A percentile compares a stretch with the other conserved stretches of the same genome.
These are phyloP conservation scores for Rutilus rutilus DNA, from an alignment of 2,113 vertebrate species.

Conservation along the genomic window DNA sequence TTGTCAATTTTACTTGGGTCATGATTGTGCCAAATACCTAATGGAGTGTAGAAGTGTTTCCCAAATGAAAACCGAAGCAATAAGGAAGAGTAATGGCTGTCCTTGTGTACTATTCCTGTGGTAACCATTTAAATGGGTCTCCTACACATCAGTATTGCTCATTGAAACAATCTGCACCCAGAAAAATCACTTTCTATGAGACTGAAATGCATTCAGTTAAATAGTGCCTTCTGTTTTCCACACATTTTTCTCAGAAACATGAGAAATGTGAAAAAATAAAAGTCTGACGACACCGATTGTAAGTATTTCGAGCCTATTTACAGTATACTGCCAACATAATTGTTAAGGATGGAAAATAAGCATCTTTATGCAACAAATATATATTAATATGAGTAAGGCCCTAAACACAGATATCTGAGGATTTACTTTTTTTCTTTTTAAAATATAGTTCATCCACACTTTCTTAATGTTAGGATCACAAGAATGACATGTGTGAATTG, in stretches of 20 bases:
- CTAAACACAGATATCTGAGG: not conserved
- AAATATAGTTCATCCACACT: no score
- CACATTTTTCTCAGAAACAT: not conserved
- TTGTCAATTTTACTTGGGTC: constrained; percentile 30
- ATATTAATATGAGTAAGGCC: not conserved
- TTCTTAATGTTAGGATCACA: no score
- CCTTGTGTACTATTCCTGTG: constrained; percentile 8
- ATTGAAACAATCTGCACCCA: not conserved
- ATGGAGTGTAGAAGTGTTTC: constrained; percentile 9
- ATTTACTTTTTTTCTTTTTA: not conserved
- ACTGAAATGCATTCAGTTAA: not conserved
- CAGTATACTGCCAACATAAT: not conserved
- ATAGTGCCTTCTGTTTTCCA: not conserved
- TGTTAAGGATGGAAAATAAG: not conserved
- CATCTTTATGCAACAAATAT: no score
- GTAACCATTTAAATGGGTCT: constrained; percentile 30
- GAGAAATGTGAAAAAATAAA: not conserved
- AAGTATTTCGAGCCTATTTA: constrained; percentile 5
- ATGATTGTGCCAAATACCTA: constrained; percentile 33
- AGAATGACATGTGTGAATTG: no score
- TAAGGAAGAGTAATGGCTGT: constrained; percentile 31
- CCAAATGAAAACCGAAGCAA: constrained; percentile 37
- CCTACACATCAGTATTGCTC: not conserved
- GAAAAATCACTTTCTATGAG: not conserved
- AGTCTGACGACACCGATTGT: not conserved